phyloP scores from a whole-genome alignment of 30 jellyfish, hydroid and myxozoan species.

The Chrysaora quinquecirrha region DNA sequence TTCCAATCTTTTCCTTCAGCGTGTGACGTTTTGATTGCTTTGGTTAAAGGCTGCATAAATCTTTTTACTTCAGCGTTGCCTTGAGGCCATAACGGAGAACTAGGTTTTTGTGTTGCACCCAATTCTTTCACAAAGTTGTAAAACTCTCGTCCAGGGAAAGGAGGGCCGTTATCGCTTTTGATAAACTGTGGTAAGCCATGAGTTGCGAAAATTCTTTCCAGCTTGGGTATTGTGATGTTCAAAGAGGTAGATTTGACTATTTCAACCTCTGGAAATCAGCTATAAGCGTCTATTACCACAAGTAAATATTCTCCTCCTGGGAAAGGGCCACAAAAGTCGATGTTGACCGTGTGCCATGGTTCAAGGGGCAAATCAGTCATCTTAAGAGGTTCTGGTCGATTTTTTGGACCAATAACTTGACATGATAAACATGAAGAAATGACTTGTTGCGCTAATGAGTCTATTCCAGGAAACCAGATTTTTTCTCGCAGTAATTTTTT shows the following conservation, averaged over 20 bases:
- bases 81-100: conserved; percentile 62
- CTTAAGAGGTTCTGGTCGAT: conserved; percentile 37
- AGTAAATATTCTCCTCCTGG: conserved; percentile 46
- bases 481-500: conserved; percentile 2
- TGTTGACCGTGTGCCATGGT: conserved; percentile 41
- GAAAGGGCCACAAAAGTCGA: conserved; percentile 23
- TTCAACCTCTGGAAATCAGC: conserved; percentile 48
- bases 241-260: conserved; percentile 20
- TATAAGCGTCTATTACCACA: conserved; percentile 42
- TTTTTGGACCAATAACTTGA: conserved; percentile 7
- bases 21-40: conserved; percentile 18
- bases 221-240: background rate
- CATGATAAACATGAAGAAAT: conserved; percentile 17
- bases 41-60: conserved; percentile 30
- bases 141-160: conserved; percentile 11
- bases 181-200: background rate
- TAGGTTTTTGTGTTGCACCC: conserved; percentile 25
- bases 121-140: conserved; percentile 19
- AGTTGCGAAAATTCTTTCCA: conserved; percentile 19
- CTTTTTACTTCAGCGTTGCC: conserved; percentile 31
- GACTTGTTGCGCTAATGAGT: background rate
- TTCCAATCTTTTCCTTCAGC: conserved; percentile 23
- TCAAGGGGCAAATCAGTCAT: conserved; percentile 23
- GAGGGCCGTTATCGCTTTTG: conserved; percentile 46
- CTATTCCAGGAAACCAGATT: conserved; percentile 47